phyloP scores from a whole-genome alignment of 37 sponge, comb jelly and placozoan species.

The Theonella swinhoei region DNA sequence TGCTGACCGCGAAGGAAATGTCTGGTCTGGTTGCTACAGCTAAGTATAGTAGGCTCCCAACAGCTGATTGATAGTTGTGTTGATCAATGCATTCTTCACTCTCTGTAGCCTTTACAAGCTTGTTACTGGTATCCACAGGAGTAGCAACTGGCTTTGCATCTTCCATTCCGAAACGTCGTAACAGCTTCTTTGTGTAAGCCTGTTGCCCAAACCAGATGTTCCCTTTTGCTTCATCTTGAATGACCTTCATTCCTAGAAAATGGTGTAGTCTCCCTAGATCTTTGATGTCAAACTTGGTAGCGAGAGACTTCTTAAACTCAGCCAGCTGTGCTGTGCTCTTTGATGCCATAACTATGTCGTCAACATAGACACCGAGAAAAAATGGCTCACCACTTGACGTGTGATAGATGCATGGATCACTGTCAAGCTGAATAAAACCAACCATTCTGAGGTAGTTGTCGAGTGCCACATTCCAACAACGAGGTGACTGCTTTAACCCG shows the following conservation, averaged over 20 bases:
- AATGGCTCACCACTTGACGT: slow-evolving; percentile 6
- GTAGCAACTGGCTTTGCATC: slow-evolving; percentile 22
- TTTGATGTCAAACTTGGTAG: slow-evolving; percentile 28
- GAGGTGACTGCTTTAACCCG: slow-evolving; percentile 34
- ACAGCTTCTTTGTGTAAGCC: slow-evolving; percentile 23
- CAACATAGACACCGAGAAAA: slow-evolving; percentile 31
- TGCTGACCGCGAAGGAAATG: slow-evolving; percentile 46
- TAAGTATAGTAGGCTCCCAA: slow-evolving; percentile 40
- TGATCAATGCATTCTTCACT: slow-evolving; percentile 14
- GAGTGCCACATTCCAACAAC: slow-evolving; percentile 16
- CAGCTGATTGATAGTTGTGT: slow-evolving; percentile 40
- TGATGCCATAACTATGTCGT: slow-evolving; percentile 46
- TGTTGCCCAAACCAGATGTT: slow-evolving; percentile 50
- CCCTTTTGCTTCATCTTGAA: neutral
- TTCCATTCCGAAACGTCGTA: slow-evolving; percentile 46
- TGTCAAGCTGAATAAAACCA: slow-evolving; percentile 1
- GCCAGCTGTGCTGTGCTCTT: neutral
- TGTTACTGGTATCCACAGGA: slow-evolving; percentile 25
- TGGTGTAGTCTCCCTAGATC: slow-evolving; percentile 35
- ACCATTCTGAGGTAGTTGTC: slow-evolving; percentile 3
- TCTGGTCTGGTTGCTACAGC: slow-evolving; percentile 42
- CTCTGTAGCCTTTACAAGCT: neutral
- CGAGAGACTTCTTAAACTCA: slow-evolving; percentile 31
- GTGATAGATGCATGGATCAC: neutral
- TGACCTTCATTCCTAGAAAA: slow-evolving; percentile 48